These are phyloP conservation scores for Elephas maximus DNA, from an alignment of 2,113 vertebrate genomes.

Conservation along the genomic window DNA sequence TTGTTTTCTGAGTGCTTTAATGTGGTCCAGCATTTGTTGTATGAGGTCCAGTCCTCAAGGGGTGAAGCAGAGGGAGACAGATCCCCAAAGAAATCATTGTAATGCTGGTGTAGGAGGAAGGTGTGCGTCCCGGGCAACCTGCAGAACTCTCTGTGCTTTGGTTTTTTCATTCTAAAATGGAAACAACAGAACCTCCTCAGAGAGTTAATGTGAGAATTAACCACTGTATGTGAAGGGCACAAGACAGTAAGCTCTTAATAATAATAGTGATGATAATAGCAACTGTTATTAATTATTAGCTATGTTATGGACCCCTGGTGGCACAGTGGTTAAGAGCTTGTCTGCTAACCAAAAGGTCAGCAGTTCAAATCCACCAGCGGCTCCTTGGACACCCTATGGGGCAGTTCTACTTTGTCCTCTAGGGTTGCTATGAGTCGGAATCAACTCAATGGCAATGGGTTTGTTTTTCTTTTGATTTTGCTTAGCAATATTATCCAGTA, in stretches of 20 bases:
- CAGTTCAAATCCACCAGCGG: no score
- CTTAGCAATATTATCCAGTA: not conserved
- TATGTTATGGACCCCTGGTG: no score
- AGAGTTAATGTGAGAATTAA: not conserved
- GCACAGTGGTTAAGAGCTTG: no score
- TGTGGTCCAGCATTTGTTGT: not conserved
- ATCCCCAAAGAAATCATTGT: not conserved
- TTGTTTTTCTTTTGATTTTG: no score
- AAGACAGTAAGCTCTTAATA: not conserved
- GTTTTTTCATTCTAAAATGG: constrained; percentile 12
- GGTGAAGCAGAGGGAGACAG: not conserved
- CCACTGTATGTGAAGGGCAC: not conserved
- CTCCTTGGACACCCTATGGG: no score
- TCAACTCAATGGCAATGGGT: no score
- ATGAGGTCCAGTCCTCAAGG: not conserved
- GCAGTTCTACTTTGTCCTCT: no score
- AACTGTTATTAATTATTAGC: no score
- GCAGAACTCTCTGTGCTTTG: not conserved
- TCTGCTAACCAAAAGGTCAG: no score
- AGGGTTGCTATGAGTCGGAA: no score
- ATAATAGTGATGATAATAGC: no score
- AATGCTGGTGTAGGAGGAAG: not conserved
- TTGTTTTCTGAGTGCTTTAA: not conserved
- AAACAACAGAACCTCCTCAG: not conserved
- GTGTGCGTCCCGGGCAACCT: not conserved